These are phyloP conservation scores for Heliconius melpomene DNA, from an alignment of 1,140 invertebrate genomes.

Conservation along the genomic window DNA sequence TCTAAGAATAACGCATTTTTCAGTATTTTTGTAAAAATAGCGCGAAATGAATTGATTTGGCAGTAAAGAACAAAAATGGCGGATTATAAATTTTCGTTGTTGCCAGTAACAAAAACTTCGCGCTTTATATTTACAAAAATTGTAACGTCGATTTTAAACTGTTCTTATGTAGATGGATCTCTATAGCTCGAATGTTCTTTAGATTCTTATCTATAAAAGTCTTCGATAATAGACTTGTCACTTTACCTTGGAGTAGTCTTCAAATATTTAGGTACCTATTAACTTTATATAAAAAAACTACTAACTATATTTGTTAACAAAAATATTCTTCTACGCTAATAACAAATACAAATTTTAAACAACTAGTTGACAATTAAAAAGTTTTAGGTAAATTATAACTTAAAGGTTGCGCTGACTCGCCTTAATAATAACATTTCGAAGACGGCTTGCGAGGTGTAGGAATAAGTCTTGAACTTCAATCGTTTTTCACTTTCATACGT, in stretches of 20 bases:
- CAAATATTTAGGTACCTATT: constrained; percentile 51
- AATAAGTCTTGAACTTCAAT: constrained; percentile 20
- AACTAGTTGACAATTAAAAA: constrained; percentile 65
- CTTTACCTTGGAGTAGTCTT: constrained; percentile 63
- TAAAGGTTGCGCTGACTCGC: constrained; percentile 61
- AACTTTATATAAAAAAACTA: constrained; percentile 44
- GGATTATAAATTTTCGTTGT: not conserved
- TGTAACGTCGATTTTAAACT: constrained; percentile 29
- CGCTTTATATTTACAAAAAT: constrained; percentile 30
- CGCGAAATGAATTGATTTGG: not conserved
- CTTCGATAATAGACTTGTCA: constrained; percentile 50
- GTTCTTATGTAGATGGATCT: constrained; percentile 64
- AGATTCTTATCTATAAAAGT: constrained; percentile 54
- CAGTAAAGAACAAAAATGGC: not conserved
- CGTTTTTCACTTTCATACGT: constrained; percentile 20
- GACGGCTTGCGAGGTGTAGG: constrained; percentile 49
- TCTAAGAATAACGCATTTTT: constrained; percentile 13
- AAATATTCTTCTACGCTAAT: constrained; percentile 79
- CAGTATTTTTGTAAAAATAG: constrained; percentile 1
- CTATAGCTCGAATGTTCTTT: constrained; percentile 67
- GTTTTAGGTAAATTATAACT: constrained; percentile 68
- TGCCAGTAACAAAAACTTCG: not conserved
- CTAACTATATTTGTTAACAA: constrained; percentile 70
- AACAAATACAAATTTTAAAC: constrained; percentile 65
- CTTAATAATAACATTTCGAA: constrained; percentile 54